A percentile compares a stretch with the other conserved stretches of the same genome.
phyloP scores from a whole-genome alignment of 2,113 vertebrate species.

The Cavia aperea region DNA sequence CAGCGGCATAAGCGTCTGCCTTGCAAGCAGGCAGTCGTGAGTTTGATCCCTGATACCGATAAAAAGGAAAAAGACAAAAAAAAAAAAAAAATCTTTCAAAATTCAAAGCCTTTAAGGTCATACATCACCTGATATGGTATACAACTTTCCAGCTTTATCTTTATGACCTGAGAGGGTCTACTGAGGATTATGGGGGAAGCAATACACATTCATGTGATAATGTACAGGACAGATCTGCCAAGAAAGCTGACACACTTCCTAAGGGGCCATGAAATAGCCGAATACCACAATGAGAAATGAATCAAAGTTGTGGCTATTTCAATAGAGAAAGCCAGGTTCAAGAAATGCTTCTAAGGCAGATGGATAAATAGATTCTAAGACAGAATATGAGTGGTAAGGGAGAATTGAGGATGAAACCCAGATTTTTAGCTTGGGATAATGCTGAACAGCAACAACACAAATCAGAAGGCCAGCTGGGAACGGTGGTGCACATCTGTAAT shows the following conservation, averaged over 20 bases:
- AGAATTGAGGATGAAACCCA: not conserved
- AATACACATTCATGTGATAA: not conserved
- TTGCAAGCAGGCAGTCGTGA: too few relatives aligned
- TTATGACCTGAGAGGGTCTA: not conserved
- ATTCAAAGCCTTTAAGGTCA: not conserved
- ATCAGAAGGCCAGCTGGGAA: not conserved
- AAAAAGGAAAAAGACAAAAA: not conserved
- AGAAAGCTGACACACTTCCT: not conserved
- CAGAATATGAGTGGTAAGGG: not conserved
- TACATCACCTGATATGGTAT: not conserved
- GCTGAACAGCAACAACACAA: not conserved
- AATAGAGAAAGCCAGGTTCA: not conserved
- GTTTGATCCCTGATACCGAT: too few relatives aligned
- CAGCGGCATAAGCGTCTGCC: too few relatives aligned
- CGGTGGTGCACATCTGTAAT: not conserved
- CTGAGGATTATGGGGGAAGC: not conserved
- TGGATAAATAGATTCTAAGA: not conserved
- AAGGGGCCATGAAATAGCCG: not conserved
- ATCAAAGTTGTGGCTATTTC: not conserved
- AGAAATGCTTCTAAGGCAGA: not conserved
- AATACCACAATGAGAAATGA: not conserved
- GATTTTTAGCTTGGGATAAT: not conserved
- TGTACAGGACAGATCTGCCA: not conserved
- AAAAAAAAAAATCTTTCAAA: slow-evolving; percentile 11
- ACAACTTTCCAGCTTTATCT: not conserved